phyloP scores from a whole-genome alignment of 1,140 invertebrate genomes.

The Homarus americanus region DNA sequence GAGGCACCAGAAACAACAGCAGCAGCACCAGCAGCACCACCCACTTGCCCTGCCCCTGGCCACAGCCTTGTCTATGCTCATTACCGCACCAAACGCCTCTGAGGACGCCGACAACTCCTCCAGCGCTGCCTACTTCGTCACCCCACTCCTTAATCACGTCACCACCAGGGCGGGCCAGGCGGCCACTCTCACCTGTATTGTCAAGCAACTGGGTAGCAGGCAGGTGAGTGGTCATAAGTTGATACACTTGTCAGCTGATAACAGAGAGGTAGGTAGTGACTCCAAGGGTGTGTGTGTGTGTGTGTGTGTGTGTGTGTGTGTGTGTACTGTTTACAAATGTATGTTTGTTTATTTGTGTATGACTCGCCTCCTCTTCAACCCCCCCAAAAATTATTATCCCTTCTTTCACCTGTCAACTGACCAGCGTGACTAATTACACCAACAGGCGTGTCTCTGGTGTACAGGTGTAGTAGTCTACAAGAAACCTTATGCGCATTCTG shows the following conservation, averaged over 20 bases:
- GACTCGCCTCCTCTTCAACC: neutral
- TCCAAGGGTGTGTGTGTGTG: too few species aligned
- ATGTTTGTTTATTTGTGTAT: neutral
- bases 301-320: too few species aligned
- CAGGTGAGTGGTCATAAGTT: slow-evolving; percentile 18
- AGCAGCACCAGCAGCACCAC: neutral
- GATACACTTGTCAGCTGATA: too few species aligned
- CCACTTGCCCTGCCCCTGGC: too few species aligned
- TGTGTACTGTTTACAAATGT: neutral
- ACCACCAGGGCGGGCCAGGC: slow-evolving; percentile 63
- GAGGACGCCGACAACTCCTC: neutral
- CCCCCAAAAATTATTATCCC: too few species aligned
- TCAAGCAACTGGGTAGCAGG: slow-evolving; percentile 58
- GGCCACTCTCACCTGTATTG: slow-evolving; percentile 61
- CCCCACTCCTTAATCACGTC: slow-evolving; percentile 16
- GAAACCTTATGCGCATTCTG: too few species aligned
- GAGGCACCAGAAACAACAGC: neutral
- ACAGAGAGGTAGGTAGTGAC: too few species aligned
- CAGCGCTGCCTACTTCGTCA: slow-evolving; percentile 12
- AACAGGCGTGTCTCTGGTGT: neutral
- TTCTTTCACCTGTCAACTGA: too few species aligned
- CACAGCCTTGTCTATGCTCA: too few species aligned
- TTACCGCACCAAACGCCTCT: neutral
- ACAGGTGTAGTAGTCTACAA: neutral
- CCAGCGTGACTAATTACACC: too few species aligned